Base-by-base conservation (phyloP, 92 coral and sea anemone species). In the Palythoa grandiflora region DNA sequence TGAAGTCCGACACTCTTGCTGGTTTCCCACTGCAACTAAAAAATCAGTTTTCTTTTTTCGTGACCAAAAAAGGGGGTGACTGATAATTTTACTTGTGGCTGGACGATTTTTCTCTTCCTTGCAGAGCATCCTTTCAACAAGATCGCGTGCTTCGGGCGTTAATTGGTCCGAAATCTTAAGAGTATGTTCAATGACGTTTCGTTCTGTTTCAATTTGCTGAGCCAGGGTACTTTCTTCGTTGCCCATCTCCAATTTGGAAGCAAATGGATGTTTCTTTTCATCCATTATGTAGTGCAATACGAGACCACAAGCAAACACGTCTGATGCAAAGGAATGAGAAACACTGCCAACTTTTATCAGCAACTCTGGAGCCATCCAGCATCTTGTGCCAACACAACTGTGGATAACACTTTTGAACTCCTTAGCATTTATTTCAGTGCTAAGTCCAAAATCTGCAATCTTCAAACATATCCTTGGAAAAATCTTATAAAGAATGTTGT, bases 341-440 rank as follows among this genome's bases (percentile, higher is more conserved):
- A 65, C 71, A 37, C 37, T 53, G 1, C 75, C 75, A 20, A 51
- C 13, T 14, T 59, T 17, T 1, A 13, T 55, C 6, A 86, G 3
- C 8, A 92, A 80, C 40, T 92, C 94, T 38, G 93, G 91, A 21
- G 94, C 93, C 71, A 92, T 86, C 94, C 94, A 92, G 19, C 89
- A 81, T 20, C 93, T 77, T 38, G 89, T 92, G 44, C 91, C 94
- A 87, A 83, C 89, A 12, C 71, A 72, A 10, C 78, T 87, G 12
- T 68, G 88, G 14, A 40, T 44, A 61, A 89, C 86, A 16, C 90
- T 89, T 21, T 77, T 54, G 16, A 80, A 60, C 38, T 63, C 36
- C 40, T 36, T 21, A 5, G 63, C 60, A 65, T 65, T 65, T 20
- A 61, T 40, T 3, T 66, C 77, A 40, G 73, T 86, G 61, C 91